Conservation (phyloP, 1,140 invertebrate species). For the Akabosia matsudoensis region DNA sequence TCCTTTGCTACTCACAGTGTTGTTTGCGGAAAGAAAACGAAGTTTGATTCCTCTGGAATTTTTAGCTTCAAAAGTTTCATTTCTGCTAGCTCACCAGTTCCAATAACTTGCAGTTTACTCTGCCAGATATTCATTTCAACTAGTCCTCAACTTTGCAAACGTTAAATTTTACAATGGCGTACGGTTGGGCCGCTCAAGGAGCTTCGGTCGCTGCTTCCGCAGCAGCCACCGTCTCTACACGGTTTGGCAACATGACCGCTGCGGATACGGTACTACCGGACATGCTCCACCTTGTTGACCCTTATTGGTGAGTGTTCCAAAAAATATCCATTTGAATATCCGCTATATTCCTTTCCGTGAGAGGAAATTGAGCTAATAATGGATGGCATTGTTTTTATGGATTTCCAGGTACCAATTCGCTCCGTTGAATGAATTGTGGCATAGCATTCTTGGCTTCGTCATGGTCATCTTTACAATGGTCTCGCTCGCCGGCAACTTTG, state of each 20-base stretch:
- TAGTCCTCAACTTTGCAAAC: neutral
- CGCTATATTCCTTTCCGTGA: neutral
- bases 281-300: constrained; percentile 69
- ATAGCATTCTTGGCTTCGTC: constrained; percentile 70
- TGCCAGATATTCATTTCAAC: too few relatives aligned
- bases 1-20: too few relatives aligned
- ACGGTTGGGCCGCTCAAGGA: neutral
- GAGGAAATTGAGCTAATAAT: neutral
- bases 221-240: neutral
- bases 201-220: neutral
- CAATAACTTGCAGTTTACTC: too few relatives aligned
- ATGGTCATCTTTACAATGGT: constrained; percentile 69
- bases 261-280: constrained; percentile 69
- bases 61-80: too few relatives aligned
- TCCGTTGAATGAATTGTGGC: constrained; percentile 74
- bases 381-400: neutral
- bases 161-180: neutral
- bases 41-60: too few relatives aligned
- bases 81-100: too few relatives aligned
- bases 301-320: constrained; percentile 59
- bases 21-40: too few relatives aligned
- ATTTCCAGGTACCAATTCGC: constrained; percentile 63
- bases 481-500: constrained; percentile 72
- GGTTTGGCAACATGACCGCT: constrained; percentile 62
- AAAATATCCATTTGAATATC: too few relatives aligned